A percentile compares a stretch with the other conserved stretches of the same genome.
Evolutionary conservation across 2,888 invertebrate species (phyloP).

Genomic region (Neria commutata): DNA sequence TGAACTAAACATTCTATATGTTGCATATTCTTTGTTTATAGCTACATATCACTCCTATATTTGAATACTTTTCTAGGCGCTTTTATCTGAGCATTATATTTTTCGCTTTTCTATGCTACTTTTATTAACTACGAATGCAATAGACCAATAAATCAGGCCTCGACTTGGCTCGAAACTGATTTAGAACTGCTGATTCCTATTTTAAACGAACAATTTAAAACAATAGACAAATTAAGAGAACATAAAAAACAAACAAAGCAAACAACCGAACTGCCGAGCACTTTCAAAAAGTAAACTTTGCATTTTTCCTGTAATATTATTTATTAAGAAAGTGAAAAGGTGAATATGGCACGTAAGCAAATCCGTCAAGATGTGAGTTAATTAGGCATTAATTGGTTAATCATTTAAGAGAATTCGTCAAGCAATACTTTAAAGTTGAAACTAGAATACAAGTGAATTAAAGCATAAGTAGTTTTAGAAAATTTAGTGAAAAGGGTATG

Average conservation of each 20-base stretch:
- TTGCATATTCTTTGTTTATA: too few relatives aligned
- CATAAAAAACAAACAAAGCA: background rate
- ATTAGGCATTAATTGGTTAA: background rate
- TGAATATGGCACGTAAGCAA: too few relatives aligned
- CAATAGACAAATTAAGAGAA: slow-evolving; percentile 45
- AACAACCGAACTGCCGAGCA: slow-evolving; percentile 4
- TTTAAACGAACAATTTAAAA: slow-evolving; percentile 37
- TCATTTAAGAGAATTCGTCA: slow-evolving; percentile 31
- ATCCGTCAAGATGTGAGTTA: slow-evolving; percentile 15
- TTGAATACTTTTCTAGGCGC: background rate
- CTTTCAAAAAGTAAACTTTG: background rate
- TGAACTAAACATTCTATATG: too few relatives aligned
- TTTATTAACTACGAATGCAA: slow-evolving; percentile 1
- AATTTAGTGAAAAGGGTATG: background rate
- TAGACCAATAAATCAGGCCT: slow-evolving; percentile 10
- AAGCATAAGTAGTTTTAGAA: background rate
- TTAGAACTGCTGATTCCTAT: slow-evolving; percentile 43
- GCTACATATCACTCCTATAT: slow-evolving; percentile 12
- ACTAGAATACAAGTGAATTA: background rate
- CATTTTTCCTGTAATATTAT: background rate
- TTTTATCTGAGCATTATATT: background rate
- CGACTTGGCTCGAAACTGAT: background rate
- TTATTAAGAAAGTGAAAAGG: background rate
- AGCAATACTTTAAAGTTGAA: slow-evolving; percentile 44
- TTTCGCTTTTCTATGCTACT: background rate